Evolutionary conservation across 2,113 vertebrate species (phyloP).

Genomic region (Bambusicola thoracicus): DNA sequence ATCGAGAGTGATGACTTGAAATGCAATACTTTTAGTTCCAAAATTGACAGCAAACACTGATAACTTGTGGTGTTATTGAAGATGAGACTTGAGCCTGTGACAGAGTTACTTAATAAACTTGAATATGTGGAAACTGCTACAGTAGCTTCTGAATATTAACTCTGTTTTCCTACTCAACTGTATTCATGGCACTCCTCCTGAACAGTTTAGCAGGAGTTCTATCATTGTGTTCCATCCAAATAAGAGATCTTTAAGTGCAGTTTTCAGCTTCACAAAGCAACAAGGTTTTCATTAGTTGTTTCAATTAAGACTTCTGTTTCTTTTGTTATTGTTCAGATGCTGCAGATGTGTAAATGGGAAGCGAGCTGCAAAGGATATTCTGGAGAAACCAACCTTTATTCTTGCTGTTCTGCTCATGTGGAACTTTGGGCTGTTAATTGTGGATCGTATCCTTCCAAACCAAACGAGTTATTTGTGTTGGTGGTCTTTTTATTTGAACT

Average conservation of each 20-base stretch:
- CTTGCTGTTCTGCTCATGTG: constrained; percentile 89
- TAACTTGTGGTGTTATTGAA: neutral
- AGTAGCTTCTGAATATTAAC: neutral
- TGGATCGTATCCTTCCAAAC: constrained; percentile 93
- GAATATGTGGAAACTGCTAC: neutral
- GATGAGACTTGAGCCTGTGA: neutral
- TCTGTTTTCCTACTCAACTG: neutral
- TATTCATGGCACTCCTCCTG: neutral
- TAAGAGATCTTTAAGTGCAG: neutral
- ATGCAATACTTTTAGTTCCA: neutral
- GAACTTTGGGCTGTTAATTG: constrained; percentile 93
- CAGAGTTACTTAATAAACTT: neutral
- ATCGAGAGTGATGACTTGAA: neutral
- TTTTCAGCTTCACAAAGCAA: neutral
- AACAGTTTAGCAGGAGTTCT: neutral
- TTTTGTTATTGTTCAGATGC: constrained; percentile 80
- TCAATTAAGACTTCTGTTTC: neutral
- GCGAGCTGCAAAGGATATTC: constrained; percentile 79
- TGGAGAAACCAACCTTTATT: constrained; percentile 85
- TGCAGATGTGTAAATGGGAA: constrained; percentile 83
- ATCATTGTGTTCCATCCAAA: neutral
- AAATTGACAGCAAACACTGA: neutral
- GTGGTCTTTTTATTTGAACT: neutral
- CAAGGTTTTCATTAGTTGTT: neutral
- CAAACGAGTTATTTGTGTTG: accelerated